A percentile compares a stretch with the other conserved stretches of the same genome.
These are phyloP conservation scores for Cheilosia vulpina DNA, from an alignment of 2,888 invertebrate genomes.

Conservation along the genomic window DNA sequence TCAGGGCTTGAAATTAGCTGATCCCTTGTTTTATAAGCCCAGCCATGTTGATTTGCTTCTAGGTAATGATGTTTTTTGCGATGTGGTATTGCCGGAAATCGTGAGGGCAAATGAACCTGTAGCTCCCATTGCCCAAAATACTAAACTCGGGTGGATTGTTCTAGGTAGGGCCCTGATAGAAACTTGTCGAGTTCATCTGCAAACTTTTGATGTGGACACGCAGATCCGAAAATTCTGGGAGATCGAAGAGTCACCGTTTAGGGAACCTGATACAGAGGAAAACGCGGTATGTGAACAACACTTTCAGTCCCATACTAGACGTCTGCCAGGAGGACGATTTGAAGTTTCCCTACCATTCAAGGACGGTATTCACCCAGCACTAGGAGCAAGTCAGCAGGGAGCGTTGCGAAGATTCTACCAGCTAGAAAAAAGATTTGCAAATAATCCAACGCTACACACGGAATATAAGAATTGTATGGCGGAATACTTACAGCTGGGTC, in stretches of 20 bases:
- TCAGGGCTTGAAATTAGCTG: conserved; percentile 16
- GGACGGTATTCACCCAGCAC: conserved; percentile 4
- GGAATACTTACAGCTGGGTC: conserved; percentile 23
- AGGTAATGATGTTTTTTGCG: conserved; percentile 18
- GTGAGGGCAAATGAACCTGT: background rate
- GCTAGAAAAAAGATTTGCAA: conserved; percentile 2
- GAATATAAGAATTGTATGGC: conserved; percentile 5
- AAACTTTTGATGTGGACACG: background rate
- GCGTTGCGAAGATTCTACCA: conserved; percentile 9
- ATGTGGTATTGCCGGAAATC: conserved; percentile 17
- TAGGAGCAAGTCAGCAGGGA: conserved; percentile 10
- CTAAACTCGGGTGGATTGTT: conserved; percentile 18
- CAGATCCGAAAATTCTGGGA: conserved; percentile 38
- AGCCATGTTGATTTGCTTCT: conserved; percentile 21
- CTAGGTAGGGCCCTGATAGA: background rate
- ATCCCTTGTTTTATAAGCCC: conserved; percentile 11
- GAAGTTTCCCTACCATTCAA: conserved; percentile 34
- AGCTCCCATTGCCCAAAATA: conserved; percentile 26
- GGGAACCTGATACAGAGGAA: background rate
- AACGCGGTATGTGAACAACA: background rate
- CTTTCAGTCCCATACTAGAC: background rate
- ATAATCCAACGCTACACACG: background rate
- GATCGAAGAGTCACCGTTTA: conserved; percentile 11
- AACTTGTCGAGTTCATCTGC: background rate
- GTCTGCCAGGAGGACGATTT: conserved; percentile 24